Evolutionary conservation across 2,113 vertebrate species (phyloP).

Genomic region (Caretta caretta): DNA sequence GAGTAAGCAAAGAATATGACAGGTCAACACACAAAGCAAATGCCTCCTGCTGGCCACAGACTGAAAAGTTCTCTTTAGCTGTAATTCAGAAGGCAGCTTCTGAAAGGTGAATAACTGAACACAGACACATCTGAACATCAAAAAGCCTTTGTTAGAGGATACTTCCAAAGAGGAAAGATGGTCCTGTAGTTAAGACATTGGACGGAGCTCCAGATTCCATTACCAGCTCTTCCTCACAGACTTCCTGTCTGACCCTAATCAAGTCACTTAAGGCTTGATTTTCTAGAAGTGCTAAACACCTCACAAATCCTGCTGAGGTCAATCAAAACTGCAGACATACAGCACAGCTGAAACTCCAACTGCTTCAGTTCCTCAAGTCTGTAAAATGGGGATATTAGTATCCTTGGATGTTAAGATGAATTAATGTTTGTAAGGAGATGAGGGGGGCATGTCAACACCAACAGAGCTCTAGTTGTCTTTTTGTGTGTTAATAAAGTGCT

Average conservation of each 20-base stretch:
- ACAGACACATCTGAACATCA: neutral
- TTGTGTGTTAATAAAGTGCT: neutral
- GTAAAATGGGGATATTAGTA: neutral
- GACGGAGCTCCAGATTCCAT: neutral
- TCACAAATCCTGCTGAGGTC: neutral
- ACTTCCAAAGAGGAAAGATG: neutral
- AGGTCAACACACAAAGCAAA: neutral
- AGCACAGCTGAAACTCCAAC: neutral
- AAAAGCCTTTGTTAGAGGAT: neutral
- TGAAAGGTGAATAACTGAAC: neutral
- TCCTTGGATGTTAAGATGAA: neutral
- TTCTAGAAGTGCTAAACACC: neutral
- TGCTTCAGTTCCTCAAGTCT: rapidly evolving
- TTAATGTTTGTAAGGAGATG: neutral
- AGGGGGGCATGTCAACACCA: neutral
- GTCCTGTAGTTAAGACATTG: rapidly evolving
- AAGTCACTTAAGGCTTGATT: neutral
- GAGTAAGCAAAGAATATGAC: neutral
- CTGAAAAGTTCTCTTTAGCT: neutral
- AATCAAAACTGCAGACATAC: neutral
- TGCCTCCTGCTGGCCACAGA: neutral
- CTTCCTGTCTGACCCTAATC: neutral
- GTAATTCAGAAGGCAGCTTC: neutral
- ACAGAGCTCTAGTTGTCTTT: neutral
- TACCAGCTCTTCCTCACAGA: neutral